Evolutionary conservation across 2,888 invertebrate species (phyloP).

Genomic region (Acronicta alni): DNA sequence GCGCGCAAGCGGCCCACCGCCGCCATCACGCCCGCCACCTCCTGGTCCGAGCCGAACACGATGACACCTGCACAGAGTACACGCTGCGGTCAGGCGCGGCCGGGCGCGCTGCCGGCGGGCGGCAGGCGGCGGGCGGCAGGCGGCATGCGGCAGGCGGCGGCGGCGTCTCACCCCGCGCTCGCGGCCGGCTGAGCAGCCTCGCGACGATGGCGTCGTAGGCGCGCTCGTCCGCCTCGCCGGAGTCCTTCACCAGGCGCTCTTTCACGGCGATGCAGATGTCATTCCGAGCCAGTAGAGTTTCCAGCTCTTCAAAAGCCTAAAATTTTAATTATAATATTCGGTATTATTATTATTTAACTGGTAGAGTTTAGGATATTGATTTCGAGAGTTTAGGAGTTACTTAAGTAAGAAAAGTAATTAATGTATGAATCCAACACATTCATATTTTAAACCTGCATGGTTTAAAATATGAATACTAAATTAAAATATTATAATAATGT

Average conservation of each 20-base stretch:
- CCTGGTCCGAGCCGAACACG: conserved; percentile 98
- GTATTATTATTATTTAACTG: no score
- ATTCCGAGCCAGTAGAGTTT: conserved; percentile 94
- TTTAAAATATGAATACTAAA: no score
- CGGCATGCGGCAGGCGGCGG: no score
- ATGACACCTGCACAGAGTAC: conserved; percentile 92
- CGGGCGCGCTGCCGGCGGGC: conserved; percentile 97
- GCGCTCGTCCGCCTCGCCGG: conserved; percentile 96
- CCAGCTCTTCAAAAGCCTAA: conserved; percentile 97
- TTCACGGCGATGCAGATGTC: conserved; percentile 98
- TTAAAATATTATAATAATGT: no score
- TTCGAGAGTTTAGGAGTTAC: no score
- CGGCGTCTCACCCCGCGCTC: conserved; percentile 93
- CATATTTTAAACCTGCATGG: no score
- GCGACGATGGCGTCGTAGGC: conserved; percentile 96
- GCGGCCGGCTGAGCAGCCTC: conserved; percentile 94
- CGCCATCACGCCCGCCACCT: conserved; percentile 98
- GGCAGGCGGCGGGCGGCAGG: conserved; percentile 92
- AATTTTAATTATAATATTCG: not conserved
- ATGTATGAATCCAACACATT: no score
- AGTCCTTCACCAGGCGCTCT: conserved; percentile 97
- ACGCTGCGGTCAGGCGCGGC: conserved; percentile 65
- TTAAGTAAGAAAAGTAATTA: no score
- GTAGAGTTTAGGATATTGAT: no score
- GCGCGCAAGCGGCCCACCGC: conserved; percentile 95